A percentile compares a stretch with the other conserved stretches of the same genome.
phyloP scores from a whole-genome alignment of 2,113 vertebrate genomes.

The Setophaga kirtlandii region DNA sequence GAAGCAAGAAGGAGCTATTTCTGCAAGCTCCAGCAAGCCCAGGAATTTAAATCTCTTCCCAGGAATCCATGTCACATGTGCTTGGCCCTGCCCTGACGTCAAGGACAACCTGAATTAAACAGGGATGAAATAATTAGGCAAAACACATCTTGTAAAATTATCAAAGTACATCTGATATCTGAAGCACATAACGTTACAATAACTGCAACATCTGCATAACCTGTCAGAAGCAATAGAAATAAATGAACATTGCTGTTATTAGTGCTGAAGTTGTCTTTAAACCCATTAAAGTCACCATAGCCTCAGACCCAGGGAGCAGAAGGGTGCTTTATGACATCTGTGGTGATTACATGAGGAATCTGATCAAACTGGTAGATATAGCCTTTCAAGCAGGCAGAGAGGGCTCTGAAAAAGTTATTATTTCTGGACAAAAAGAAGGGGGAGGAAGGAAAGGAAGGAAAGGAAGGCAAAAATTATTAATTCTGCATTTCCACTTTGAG shows the following conservation, averaged over 20 bases:
- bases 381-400: slow-evolving; percentile 2
- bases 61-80: neutral
- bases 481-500: neutral
- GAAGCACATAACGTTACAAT: neutral
- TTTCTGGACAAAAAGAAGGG: neutral
- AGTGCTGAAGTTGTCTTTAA: slow-evolving; percentile 40
- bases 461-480: neutral
- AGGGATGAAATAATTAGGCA: slow-evolving; percentile 36
- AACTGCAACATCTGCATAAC: slow-evolving; percentile 22
- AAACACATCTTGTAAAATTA: slow-evolving; percentile 46
- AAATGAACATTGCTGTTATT: neutral
- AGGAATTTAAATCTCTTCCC: neutral
- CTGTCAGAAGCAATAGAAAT: slow-evolving; percentile 47
- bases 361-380: slow-evolving; percentile 36
- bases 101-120: slow-evolving; percentile 9
- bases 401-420: slow-evolving; percentile 23
- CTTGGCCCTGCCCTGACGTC: neutral
- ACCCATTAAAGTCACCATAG: neutral
- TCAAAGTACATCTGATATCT: slow-evolving; percentile 21
- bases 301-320: neutral
- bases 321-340: slow-evolving; percentile 5
- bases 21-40: neutral
- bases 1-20: neutral
- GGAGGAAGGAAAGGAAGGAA: too few relatives aligned
- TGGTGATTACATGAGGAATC: slow-evolving; percentile 6